Base-by-base conservation (phyloP, 2,888 invertebrate genomes). In the Erpobdella octoculata region DNA sequence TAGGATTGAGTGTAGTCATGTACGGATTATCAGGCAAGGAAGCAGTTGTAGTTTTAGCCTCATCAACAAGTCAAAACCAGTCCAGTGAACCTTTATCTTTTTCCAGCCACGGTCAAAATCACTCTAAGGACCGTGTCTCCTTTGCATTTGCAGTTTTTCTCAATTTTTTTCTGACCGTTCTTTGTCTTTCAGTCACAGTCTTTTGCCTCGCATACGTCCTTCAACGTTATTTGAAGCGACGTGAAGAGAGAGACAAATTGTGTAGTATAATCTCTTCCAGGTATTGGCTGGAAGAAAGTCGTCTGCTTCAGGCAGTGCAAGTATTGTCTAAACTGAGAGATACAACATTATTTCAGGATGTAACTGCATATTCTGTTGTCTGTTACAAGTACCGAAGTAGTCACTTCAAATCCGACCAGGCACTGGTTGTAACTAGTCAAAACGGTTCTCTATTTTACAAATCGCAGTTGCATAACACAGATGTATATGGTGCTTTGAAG, bases 281-380 rank as follows among this genome's bases (percentile, higher is more conserved):
- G 61, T 75, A 74, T 62, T 76, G 76, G 76, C 62, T 72, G 25
- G 64, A 75, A 28, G 76, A 76, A 61, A 74, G 73, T 33, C 41
- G 64, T 6, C 72, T 76, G 2, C 62, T 72, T 21, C 68, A 68
- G 36, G 71, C 68, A 3, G 38, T 73, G 21, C 71, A 70, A 33
- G 59, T 73, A 21, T 53, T 76, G 5, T 46, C 53, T 9, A 74
- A 75, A 66, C 73, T 76, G 76, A 70, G 68, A 48, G 69, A 74
- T 36, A 66, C 58, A 12, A 31, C 58, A 53, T 62, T 76, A 36
- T 75, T 75, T 41, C 62, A 73, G n/a, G 75, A 74, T 21, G 72
- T 76, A 21, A 74, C 76, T 0, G 76, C 75, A 25, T 62, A 71
- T 12, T 73, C 74, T 28, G 48, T 76, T 0, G 70, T 76, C 25